Base-by-base conservation (phyloP, 2,888 invertebrate species). In the Thyatira batis region DNA sequence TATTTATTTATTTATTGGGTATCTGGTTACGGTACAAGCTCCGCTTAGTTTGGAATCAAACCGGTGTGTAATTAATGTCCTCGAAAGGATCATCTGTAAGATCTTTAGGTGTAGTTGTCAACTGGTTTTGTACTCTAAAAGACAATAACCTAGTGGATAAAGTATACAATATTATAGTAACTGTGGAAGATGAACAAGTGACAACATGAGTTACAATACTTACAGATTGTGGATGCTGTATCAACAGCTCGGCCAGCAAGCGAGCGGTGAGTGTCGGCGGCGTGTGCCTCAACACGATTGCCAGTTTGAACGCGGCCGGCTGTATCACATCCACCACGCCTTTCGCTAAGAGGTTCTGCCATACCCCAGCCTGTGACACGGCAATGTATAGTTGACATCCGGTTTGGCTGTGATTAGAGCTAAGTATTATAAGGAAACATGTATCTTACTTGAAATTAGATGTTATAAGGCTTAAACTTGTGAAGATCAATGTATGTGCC, bases 241-340 rank as follows among this genome's bases (percentile, higher is more conserved):
- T 74, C 30, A 92, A 71, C 69, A 91, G 54, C 3, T 90, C 87
- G 0, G 84, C 69, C 13, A 92, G 67, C 44, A 91, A 61, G 9
- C 70, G 70, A 13, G 82, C 82, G 1, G 82, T 69, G 20, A 85
- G 69, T 44, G 89, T 85, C 0, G 87, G 69, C 0, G 89, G 88
- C 39, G 91, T 87, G 66, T 92, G 92, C 2, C 92, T 71, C 61
- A 92, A 63, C 2, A 91, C 87, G 28, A 92, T 73, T 0, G 91
- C 91, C 43, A 91, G 71, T 58, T 86, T 84, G 70, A 91, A 92
- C 1, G 89, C 90, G 0, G 88, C 89, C 1, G 91, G 89, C 54
- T 89, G 87, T 56, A 78, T 76, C 53, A 85, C 90, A 39, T 88
- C 87, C 2, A 76, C 73, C 8, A 85, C 80, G n/a, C 89, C 90